phyloP scores from a whole-genome alignment of 1,140 invertebrate species.

The Dendroctonus ponderosae region DNA sequence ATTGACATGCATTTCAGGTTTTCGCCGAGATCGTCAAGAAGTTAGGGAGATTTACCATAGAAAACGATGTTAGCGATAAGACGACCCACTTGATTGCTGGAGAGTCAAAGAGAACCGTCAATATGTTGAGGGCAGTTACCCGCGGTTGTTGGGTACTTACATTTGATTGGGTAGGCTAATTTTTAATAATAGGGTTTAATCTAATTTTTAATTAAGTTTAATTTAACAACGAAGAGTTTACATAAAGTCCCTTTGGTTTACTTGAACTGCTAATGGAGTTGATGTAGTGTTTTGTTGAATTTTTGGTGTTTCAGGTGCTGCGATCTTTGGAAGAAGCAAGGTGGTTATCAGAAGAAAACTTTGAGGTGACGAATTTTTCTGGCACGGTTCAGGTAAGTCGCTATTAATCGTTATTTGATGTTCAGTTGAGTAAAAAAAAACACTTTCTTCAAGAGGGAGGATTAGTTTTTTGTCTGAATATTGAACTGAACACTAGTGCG shows the following conservation, averaged over 20 bases:
- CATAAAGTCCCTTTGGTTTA: neutral
- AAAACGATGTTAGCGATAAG: slow-evolving; percentile 52
- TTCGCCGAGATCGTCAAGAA: slow-evolving; percentile 51
- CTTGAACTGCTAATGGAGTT: slow-evolving; percentile 1
- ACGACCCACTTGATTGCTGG: slow-evolving; percentile 58
- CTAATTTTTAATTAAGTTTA: neutral
- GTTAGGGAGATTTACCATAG: slow-evolving; percentile 53
- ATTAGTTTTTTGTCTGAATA: neutral
- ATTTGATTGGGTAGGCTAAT: slow-evolving; percentile 54
- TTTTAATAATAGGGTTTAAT: slow-evolving; percentile 1
- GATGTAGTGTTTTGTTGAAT: neutral
- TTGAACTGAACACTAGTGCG: too few relatives aligned
- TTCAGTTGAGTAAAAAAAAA: neutral
- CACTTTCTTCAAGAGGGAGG: neutral
- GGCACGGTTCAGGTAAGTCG: slow-evolving; percentile 52
- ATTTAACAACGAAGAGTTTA: neutral
- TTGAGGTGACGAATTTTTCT: slow-evolving; percentile 55
- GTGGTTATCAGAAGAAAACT: slow-evolving; percentile 57
- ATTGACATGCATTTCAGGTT: slow-evolving; percentile 2
- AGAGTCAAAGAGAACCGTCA: slow-evolving; percentile 56
- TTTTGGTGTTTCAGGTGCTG: slow-evolving; percentile 47
- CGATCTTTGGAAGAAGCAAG: slow-evolving; percentile 52
- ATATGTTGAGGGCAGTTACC: slow-evolving; percentile 56
- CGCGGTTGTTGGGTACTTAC: slow-evolving; percentile 59
- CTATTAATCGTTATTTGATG: neutral